A percentile compares a stretch with the other conserved stretches of the same genome.
phyloP scores from a whole-genome alignment of 2,113 vertebrate species.

The Charina bottae region DNA sequence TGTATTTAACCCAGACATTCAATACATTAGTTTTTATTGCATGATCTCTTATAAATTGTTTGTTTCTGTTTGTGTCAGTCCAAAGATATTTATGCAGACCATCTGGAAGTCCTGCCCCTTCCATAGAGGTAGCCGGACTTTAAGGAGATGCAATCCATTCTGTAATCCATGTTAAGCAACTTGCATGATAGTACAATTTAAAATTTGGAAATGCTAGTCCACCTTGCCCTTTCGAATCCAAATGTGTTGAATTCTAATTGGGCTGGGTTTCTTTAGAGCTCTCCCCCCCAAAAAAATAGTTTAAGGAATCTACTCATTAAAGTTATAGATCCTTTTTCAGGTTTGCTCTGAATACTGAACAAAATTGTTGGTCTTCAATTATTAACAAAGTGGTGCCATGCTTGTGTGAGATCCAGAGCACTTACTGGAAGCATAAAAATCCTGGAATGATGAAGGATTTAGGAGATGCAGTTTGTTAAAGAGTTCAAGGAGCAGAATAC shows the following conservation, averaged over 20 bases:
- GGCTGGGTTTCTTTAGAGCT: neutral
- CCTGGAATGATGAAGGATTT: neutral
- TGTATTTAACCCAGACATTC: neutral
- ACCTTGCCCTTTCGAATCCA: neutral
- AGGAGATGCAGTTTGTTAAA: neutral
- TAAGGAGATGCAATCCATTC: neutral
- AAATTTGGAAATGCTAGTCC: neutral
- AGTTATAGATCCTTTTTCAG: neutral
- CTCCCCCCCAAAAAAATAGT: neutral
- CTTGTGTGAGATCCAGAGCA: neutral
- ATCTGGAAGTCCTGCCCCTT: neutral
- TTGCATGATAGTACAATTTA: neutral
- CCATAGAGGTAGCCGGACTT: neutral
- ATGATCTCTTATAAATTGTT: neutral
- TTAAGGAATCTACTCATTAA: neutral
- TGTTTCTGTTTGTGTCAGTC: neutral
- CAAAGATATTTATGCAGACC: neutral
- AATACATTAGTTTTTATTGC: neutral
- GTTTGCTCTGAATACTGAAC: neutral
- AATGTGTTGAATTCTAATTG: neutral
- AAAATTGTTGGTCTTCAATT: neutral
- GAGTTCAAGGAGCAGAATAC: neutral
- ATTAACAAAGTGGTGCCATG: neutral
- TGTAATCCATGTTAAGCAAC: neutral
- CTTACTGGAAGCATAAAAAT: neutral